These are phyloP conservation scores for Neosilurus hyrtlii DNA, from an alignment of 2,797 vertebrate species.

Conservation along the genomic window DNA sequence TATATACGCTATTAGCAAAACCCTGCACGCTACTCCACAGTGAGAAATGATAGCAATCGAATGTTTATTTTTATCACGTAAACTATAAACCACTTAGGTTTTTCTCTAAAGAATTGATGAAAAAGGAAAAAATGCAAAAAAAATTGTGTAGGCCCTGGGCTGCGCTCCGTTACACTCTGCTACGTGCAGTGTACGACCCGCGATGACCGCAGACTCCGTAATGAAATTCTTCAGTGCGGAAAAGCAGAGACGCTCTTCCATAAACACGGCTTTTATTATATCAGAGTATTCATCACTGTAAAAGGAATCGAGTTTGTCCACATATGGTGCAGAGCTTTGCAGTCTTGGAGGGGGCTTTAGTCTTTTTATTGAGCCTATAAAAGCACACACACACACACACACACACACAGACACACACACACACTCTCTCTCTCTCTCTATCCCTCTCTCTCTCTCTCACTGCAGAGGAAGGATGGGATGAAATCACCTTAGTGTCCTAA, in stretches of 20 bases:
- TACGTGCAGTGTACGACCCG: slow-evolving; percentile 24
- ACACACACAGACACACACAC: slow-evolving; percentile 43
- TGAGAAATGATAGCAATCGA: not conserved
- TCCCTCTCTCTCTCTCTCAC: not conserved
- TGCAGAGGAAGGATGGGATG: slow-evolving; percentile 69
- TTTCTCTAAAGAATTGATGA: not conserved
- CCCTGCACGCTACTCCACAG: not conserved
- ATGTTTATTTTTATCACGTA: not conserved
- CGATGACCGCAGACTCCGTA: slow-evolving; percentile 37
- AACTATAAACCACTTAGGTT: no score
- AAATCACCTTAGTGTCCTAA: slow-evolving; percentile 75
- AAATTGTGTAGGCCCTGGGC: not conserved
- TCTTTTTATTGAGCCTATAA: slow-evolving; percentile 61
- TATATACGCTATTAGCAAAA: not conserved
- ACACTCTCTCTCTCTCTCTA: no score
- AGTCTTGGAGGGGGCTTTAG: slow-evolving; percentile 78
- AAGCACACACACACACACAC: slow-evolving; percentile 58
- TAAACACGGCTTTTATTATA: slow-evolving; percentile 79
- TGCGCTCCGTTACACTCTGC: slow-evolving; percentile 17
- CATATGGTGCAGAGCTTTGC: slow-evolving; percentile 76
- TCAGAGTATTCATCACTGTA: slow-evolving; percentile 77
- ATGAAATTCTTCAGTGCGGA: slow-evolving; percentile 48
- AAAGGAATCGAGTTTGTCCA: slow-evolving; percentile 60
- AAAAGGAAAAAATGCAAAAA: not conserved
- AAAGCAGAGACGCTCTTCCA: slow-evolving; percentile 59